Evolutionary conservation across 2,797 vertebrate genomes (phyloP), one percentile per base, ranked within the genome.

Genomic region (Neomorphus geoffroyi): DNA sequence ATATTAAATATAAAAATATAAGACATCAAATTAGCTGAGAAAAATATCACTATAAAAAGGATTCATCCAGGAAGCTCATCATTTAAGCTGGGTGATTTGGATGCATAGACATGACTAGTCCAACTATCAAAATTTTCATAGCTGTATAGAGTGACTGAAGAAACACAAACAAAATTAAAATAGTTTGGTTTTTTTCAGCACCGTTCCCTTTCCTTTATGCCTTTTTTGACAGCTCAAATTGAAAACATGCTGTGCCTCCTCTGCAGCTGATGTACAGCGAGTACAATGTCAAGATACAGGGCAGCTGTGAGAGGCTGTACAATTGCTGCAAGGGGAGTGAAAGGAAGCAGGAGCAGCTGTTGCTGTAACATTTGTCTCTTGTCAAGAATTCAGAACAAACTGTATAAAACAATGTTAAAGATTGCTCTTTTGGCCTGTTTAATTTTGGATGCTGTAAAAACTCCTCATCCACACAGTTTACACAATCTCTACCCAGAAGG

Each of bases 161-260:
- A 74, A 75, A 65, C 6, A 72, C 5, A 69, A 91, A 92, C 6
- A 74, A 67, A 69, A 80, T 15, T 16, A 62, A 92, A 46, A 45
- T 15, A 65, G 32, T 73, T 67, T 53, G 15, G 2, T 5, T 37
- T 11, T 64, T 90, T 90, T 32, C 26, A 80, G 60, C 53, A 61
- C 1, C 10, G 11, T 37, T 92, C 74, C 32, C 27, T 37, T 92
- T 94, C 19, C 17, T 32, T 87, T 54, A 58, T 18, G 11, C 23
- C 12, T 65, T 72, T 92, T 84, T 69, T 93, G 91, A 90, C 95
- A 96, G 57, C 51, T 77, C 27, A 88, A 69, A 93, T 35, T 87
- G 92, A 96, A 97, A 96, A 83, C 58, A 56, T 27, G 60, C 37
- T 67, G 88, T 70, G 57, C 27, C 26, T 90, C 28, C 35, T 73